phyloP scores from a whole-genome alignment of 2,113 vertebrate species.

The Macroglossus sobrinus region DNA sequence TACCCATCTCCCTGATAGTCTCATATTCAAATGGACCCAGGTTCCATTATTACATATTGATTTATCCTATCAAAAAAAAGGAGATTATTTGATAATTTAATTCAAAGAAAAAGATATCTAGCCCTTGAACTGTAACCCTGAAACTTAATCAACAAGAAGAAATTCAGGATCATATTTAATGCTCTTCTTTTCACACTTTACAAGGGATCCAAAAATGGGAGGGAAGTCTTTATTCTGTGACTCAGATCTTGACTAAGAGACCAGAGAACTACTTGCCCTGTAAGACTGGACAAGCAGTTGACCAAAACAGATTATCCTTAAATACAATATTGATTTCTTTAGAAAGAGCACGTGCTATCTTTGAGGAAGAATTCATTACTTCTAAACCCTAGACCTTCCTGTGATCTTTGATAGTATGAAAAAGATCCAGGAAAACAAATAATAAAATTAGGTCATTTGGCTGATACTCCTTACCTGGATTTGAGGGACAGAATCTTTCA shows the following conservation, averaged over 20 bases:
- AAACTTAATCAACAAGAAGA: background rate
- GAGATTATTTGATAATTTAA: background rate
- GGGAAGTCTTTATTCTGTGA: background rate
- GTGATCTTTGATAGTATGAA: background rate
- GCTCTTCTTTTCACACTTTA: background rate
- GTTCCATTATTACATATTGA: background rate
- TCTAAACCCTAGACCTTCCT: background rate
- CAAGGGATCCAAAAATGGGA: fast-evolving
- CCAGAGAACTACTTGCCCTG: background rate
- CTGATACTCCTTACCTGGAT: background rate
- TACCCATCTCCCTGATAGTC: background rate
- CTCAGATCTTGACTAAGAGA: background rate
- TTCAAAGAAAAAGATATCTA: background rate
- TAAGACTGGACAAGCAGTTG: background rate
- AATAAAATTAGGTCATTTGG: background rate
- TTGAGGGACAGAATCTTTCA: background rate
- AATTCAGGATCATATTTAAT: background rate
- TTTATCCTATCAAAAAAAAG: background rate
- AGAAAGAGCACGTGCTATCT: background rate
- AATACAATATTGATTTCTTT: background rate
- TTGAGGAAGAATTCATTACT: background rate
- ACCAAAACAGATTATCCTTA: background rate
- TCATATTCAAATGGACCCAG: background rate
- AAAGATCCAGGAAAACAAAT: background rate
- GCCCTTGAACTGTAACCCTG: background rate